Percentiles rank a stretch among this genome's conserved stretches.
These are phyloP conservation scores for Poeciliopsis turrubarensis DNA, from an alignment of 2,113 vertebrate genomes.

Conservation along the genomic window DNA sequence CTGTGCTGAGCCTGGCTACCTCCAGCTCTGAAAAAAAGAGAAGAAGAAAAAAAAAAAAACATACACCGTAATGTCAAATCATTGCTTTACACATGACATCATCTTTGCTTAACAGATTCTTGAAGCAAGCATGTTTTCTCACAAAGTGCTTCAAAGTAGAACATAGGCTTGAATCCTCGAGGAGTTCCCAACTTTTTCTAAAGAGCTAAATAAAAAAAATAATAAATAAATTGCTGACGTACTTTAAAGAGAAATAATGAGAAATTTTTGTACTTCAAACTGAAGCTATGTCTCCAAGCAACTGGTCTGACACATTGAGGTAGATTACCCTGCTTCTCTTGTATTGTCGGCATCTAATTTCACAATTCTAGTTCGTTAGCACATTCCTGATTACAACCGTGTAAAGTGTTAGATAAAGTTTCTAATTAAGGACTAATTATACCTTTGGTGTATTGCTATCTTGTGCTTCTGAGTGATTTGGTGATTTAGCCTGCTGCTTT, in stretches of 20 bases:
- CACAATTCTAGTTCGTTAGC: conserved; percentile 59
- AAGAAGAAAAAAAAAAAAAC: conserved; percentile 32
- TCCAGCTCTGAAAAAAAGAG: conserved; percentile 81
- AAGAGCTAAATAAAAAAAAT: conserved; percentile 11
- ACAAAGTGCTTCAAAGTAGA: conserved; percentile 51
- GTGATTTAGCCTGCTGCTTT: conserved; percentile 57
- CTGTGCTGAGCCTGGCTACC: conserved; percentile 95
- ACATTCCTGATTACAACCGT: conserved; percentile 47
- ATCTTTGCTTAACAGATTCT: conserved; percentile 42
- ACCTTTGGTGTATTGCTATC: conserved; percentile 63
- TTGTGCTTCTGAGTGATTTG: conserved; percentile 60
- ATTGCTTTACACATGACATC: conserved; percentile 37
- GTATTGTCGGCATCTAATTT: conserved; percentile 63
- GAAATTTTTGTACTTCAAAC: conserved; percentile 41
- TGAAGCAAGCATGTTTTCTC: conserved; percentile 59
- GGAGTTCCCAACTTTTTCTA: conserved; percentile 20
- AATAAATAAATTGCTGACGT: conserved; percentile 20
- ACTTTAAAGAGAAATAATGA: conserved; percentile 53
- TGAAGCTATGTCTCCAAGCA: conserved; percentile 65
- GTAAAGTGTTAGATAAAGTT: conserved; percentile 71
- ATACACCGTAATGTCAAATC: conserved; percentile 50
- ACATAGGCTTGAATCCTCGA: conserved; percentile 26
- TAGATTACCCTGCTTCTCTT: conserved; percentile 53
- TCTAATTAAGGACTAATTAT: conserved; percentile 77
- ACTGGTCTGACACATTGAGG: conserved; percentile 40